Percentiles rank a stretch among this genome's conserved stretches.
phyloP scores from a whole-genome alignment of 2,888 invertebrate species.

The Hymenopus coronatus region DNA sequence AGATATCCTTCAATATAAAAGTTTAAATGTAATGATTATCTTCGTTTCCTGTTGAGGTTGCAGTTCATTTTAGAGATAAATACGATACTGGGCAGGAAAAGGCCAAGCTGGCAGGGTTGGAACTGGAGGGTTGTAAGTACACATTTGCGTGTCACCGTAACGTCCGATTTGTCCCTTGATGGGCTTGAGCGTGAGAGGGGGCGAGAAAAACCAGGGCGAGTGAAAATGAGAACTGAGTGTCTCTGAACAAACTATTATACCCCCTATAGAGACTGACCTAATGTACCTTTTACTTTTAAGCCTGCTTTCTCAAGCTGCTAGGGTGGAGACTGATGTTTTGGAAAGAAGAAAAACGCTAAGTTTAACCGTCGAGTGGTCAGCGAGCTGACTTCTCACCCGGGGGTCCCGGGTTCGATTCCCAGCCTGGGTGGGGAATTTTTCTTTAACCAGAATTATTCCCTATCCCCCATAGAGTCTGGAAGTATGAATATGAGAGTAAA shows the following conservation, averaged over 20 bases:
- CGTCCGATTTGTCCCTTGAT: conserved; percentile 30
- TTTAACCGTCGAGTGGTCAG: no score
- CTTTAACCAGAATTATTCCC: no score
- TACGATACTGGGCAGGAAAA: background rate
- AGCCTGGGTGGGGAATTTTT: no score
- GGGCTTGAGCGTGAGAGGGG: conserved; percentile 21
- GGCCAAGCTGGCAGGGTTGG: background rate
- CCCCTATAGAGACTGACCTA: background rate
- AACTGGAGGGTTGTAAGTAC: conserved; percentile 23
- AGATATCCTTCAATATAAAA: no score
- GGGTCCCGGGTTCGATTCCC: no score
- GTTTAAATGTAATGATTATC: no score
- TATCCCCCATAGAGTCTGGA: no score
- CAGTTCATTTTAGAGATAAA: background rate
- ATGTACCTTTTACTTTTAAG: background rate
- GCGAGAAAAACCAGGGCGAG: conserved; percentile 1
- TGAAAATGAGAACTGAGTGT: background rate
- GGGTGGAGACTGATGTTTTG: no score
- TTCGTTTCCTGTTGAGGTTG: background rate
- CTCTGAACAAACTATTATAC: background rate
- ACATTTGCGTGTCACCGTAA: conserved; percentile 28
- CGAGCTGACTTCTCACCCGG: no score
- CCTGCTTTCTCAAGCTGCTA: background rate
- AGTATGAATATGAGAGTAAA: no score
- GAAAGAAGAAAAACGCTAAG: no score